Evolutionary conservation across 2,888 invertebrate genomes (phyloP).

Genomic region (Pyrrhia umbra): DNA sequence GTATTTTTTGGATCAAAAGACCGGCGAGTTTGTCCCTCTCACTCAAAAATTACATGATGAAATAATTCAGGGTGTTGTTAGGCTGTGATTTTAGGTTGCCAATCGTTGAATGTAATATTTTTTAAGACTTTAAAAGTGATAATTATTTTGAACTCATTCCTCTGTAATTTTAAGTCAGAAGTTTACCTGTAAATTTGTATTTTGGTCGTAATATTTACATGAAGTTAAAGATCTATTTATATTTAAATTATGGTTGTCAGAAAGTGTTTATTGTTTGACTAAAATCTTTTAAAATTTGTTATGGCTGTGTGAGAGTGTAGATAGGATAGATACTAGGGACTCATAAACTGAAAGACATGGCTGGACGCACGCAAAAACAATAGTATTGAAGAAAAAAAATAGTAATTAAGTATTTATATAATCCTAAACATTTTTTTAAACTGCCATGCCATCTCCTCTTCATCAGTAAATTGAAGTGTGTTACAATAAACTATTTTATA

Average conservation of each 20-base stretch:
- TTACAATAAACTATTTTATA: neutral
- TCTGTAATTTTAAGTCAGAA: slow-evolving; percentile 1
- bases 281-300: neutral
- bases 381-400: neutral
- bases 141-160: slow-evolving; percentile 13
- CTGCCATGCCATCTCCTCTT: no score
- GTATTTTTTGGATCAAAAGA: slow-evolving; percentile 90
- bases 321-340: slow-evolving; percentile 18
- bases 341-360: neutral
- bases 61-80: slow-evolving; percentile 85
- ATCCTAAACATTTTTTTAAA: neutral
- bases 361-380: neutral
- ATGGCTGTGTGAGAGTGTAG: slow-evolving; percentile 29
- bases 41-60: slow-evolving; percentile 86
- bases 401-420: no score
- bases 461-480: neutral
- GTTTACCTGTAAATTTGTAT: slow-evolving; percentile 31
- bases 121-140: slow-evolving; percentile 19
- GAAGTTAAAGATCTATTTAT: neutral
- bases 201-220: slow-evolving; percentile 1
- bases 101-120: slow-evolving; percentile 18
- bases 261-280: neutral
- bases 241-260: neutral
- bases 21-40: slow-evolving; percentile 84
- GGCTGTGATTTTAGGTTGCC: slow-evolving; percentile 79